Conservation (phyloP, 2,113 vertebrate species). For the Azemiops feae region DNA sequence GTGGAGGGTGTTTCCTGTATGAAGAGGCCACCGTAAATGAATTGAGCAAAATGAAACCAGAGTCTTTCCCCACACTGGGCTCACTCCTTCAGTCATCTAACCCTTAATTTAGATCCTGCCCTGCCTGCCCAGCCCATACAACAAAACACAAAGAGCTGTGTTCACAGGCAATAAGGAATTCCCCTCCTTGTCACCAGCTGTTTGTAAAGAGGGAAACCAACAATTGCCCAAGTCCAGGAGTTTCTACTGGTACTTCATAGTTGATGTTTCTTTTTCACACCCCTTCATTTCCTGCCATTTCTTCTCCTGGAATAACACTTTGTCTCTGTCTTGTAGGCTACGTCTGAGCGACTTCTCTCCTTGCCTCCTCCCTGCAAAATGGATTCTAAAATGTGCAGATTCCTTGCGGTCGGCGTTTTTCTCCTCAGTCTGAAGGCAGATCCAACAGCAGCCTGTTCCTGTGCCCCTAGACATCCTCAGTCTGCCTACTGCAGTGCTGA, state of each 20-base stretch:
- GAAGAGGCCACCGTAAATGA: not conserved
- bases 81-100: not conserved
- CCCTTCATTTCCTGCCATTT: not conserved
- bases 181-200: not conserved
- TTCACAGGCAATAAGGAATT: not conserved
- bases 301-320: not conserved
- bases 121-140: not conserved
- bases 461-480: constrained; percentile 62
- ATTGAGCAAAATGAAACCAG: not conserved
- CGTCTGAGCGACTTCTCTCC: not conserved
- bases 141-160: not conserved
- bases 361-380: not conserved
- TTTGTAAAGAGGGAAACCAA: not conserved
- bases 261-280: not conserved
- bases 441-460: constrained; percentile 58
- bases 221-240: not conserved
- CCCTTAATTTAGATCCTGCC: not conserved
- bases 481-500: constrained; percentile 58
- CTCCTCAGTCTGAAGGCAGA: constrained; percentile 39
- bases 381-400: not conserved
- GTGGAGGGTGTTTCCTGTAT: not conserved
- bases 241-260: not conserved
- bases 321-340: not conserved
- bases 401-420: constrained; percentile 32
- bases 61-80: not conserved